These are phyloP conservation scores for Pocillopora grandis DNA, from an alignment of 92 coral and sea anemone genomes.

Conservation along the genomic window DNA sequence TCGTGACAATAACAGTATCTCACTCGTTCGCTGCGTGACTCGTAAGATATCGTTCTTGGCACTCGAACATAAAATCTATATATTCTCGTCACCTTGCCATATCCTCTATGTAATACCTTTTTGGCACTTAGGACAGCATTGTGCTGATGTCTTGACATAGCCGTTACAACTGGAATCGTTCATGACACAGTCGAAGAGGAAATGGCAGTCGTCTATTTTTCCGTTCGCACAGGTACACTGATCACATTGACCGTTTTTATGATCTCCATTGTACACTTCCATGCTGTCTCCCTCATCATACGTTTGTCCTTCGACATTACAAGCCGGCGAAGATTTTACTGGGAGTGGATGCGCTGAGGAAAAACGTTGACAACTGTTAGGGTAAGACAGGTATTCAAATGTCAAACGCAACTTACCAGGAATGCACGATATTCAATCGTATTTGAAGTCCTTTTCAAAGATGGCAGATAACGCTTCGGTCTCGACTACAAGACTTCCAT, in stretches of 20 bases:
- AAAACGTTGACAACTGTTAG: background rate
- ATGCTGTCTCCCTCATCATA: constrained; percentile 26
- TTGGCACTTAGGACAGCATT: constrained; percentile 32
- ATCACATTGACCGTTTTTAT: constrained; percentile 21
- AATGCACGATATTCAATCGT: too few relatives aligned
- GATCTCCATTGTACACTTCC: constrained; percentile 31
- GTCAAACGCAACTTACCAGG: too few relatives aligned
- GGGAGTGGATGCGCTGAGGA: constrained; percentile 1
- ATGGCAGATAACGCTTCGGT: too few relatives aligned
- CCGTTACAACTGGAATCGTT: constrained; percentile 36
- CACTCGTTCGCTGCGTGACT: too few relatives aligned
- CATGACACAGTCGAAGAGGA: constrained; percentile 28
- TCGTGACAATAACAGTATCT: too few relatives aligned
- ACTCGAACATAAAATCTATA: too few relatives aligned
- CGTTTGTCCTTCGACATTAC: constrained; percentile 20
- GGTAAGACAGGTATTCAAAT: background rate
- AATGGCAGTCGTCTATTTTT: constrained; percentile 24
- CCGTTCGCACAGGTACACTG: constrained; percentile 34
- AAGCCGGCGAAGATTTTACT: constrained; percentile 19
- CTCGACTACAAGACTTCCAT: too few relatives aligned
- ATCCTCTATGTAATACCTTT: constrained; percentile 9
- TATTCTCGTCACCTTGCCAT: background rate
- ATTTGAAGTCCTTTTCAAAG: too few relatives aligned
- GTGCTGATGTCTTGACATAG: constrained; percentile 6
- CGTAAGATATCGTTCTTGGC: too few relatives aligned